phyloP scores from a whole-genome alignment of 64 coral and sea anemone genomes.

The Pocillopora verrucosa region DNA sequence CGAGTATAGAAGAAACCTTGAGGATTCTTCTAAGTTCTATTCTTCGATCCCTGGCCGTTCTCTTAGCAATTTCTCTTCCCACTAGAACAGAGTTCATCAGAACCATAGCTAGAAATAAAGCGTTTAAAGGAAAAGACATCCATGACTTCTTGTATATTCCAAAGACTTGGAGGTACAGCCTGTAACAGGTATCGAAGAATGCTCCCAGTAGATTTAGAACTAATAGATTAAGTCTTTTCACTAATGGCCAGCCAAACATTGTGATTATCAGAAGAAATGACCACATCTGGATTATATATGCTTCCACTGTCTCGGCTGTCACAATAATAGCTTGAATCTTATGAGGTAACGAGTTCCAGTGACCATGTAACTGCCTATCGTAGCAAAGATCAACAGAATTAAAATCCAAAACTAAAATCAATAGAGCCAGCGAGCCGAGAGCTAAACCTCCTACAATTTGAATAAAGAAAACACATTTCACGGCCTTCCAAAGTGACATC shows the following conservation, averaged over 20 bases:
- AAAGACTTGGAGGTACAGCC: slow-evolving; percentile 60
- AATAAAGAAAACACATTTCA: slow-evolving; percentile 28
- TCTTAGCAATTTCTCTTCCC: slow-evolving; percentile 30
- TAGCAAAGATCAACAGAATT: slow-evolving; percentile 66
- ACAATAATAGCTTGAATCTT: slow-evolving; percentile 60
- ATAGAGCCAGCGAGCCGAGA: slow-evolving; percentile 49
- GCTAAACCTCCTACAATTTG: slow-evolving; percentile 40
- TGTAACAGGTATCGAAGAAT: slow-evolving; percentile 64
- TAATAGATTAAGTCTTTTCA: slow-evolving; percentile 68
- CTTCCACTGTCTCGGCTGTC: slow-evolving; percentile 31
- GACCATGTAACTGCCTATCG: slow-evolving; percentile 37
- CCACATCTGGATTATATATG: slow-evolving; percentile 56
- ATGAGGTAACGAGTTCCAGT: slow-evolving; percentile 51
- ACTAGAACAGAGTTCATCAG: slow-evolving; percentile 36
- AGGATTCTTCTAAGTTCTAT: slow-evolving; percentile 19
- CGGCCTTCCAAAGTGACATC: slow-evolving; percentile 35
- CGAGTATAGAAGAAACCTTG: slow-evolving; percentile 30
- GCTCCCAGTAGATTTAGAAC: slow-evolving; percentile 61
- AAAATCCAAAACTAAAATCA: slow-evolving; percentile 64
- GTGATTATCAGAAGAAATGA: slow-evolving; percentile 34
- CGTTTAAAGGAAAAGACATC: slow-evolving; percentile 72
- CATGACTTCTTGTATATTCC: slow-evolving; percentile 61
- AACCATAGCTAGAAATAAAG: slow-evolving; percentile 28
- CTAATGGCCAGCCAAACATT: slow-evolving; percentile 55
- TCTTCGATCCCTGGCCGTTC: background rate